Percentiles rank a stretch among this genome's conserved stretches.
Conservation (phyloP, 2,113 vertebrate genomes). For the Lonchura striata region DNA sequence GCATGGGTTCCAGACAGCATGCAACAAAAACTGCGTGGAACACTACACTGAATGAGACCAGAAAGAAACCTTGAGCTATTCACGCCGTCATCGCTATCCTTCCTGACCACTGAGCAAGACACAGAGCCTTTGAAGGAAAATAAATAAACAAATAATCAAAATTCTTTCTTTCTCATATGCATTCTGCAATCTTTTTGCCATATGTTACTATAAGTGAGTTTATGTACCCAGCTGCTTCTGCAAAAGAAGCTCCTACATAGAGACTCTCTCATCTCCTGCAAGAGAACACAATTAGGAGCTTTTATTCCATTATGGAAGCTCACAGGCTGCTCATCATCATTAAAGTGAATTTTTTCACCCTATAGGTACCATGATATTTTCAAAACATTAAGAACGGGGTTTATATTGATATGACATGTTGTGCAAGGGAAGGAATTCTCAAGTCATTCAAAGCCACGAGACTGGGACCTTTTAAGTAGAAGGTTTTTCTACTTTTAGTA, state of each 20-base stretch:
- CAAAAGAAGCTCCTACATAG: neutral
- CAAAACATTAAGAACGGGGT: neutral
- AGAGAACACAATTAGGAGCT: neutral
- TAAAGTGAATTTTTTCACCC: neutral
- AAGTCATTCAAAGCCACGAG: neutral
- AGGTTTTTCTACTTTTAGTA: neutral
- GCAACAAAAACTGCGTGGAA: neutral
- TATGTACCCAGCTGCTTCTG: neutral
- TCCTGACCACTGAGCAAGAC: neutral
- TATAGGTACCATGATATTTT: neutral
- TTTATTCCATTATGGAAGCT: neutral
- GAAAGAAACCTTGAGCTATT: neutral
- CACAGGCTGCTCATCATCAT: neutral
- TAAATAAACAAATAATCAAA: neutral
- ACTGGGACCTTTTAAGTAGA: neutral
- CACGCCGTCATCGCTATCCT: fast-evolving
- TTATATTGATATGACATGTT: neutral
- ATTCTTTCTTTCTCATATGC: neutral
- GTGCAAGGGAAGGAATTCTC: neutral
- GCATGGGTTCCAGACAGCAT: neutral
- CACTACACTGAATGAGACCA: neutral
- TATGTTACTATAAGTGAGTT: neutral
- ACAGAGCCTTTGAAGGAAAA: neutral
- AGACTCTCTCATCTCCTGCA: neutral
- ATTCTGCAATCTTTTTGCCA: neutral